Base-by-base conservation (phyloP, 2,113 vertebrate species). In the Muntiacus reevesi region DNA sequence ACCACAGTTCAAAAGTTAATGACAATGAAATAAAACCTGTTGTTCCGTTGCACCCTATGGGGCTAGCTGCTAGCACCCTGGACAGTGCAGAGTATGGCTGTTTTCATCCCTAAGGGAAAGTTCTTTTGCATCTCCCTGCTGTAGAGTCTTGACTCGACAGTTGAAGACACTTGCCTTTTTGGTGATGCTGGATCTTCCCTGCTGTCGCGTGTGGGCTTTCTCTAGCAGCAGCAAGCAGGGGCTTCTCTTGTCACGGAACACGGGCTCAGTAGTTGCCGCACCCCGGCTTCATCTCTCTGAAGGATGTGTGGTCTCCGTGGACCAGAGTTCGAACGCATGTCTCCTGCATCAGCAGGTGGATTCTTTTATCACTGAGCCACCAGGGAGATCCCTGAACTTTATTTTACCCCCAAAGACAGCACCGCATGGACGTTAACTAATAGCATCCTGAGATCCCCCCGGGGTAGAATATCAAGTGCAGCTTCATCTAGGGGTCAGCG, bases 191-290 rank as follows among this genome's bases (percentile, higher is more conserved):
- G 36, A 23, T 43, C 36, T 74, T 74, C 36, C n/a, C 36, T 25
- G 21, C 21, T 6, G 67, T 71, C 21, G 57, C 9, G 40, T 0
- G 1, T 0, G 6, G 36, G 36, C 21, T 43, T 25, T 25, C 21
- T 74, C 36, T 43, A 74, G 71, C 21, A 40, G 71, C 36, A 74
- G 71, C 3, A 0, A 25, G 10, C 21, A 43, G 36, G 71, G 71
- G 5, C 71, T 25, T 25, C 21, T 25, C 21, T 43, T 43, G 71
- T 25, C 12, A 25, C 0, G 1, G 21, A 43, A 43, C 6, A 13
- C 0, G 36, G 12, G 36, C 71, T 74, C 28, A 25, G 6, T 43
- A 25, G 71, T 13, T 43, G 21, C 23, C 1, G 0, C 12, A 0
- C 23, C 36, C 21, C 0, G 11, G 36, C 36, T 40, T 74, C 11